Evolutionary conservation across 2,888 invertebrate species (phyloP).

Genomic region (Rhabditoides inermis): DNA sequence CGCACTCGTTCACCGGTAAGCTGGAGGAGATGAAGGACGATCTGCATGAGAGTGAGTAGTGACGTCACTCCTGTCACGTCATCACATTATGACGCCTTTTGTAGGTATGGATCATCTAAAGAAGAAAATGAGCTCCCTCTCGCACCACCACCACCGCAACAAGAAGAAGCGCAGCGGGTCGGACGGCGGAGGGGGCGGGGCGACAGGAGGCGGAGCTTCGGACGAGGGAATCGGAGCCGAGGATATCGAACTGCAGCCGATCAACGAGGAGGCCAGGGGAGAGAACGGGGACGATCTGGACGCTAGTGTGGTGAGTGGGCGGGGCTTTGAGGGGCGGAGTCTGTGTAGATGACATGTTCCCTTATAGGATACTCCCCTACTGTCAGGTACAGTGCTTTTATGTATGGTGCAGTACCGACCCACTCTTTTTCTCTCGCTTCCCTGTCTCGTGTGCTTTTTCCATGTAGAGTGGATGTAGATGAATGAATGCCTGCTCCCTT

Average conservation of each 20-base stretch:
- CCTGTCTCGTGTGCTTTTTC: no score
- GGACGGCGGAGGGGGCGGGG: no score
- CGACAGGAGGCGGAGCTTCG: not conserved
- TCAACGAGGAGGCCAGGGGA: not conserved
- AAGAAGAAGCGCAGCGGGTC: not conserved
- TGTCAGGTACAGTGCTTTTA: no score
- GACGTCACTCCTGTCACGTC: not conserved
- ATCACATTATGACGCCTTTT: not conserved
- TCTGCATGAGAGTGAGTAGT: not conserved
- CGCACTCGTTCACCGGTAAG: not conserved
- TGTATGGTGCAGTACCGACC: no score
- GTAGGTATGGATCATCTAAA: constrained; percentile 9
- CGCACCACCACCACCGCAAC: constrained; percentile 5
- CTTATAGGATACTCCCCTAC: no score
- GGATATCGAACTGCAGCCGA: constrained; percentile 6
- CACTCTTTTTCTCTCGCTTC: no score
- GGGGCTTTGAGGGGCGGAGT: no score
- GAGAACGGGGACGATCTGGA: not conserved
- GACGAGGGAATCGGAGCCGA: not conserved
- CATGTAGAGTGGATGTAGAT: no score
- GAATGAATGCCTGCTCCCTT: no score
- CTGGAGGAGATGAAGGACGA: not conserved
- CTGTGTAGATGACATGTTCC: no score
- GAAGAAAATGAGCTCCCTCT: constrained; percentile 7
- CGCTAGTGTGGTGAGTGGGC: not conserved